phyloP scores from a whole-genome alignment of 2,797 vertebrate genomes.

The Tragelaphus oryx region DNA sequence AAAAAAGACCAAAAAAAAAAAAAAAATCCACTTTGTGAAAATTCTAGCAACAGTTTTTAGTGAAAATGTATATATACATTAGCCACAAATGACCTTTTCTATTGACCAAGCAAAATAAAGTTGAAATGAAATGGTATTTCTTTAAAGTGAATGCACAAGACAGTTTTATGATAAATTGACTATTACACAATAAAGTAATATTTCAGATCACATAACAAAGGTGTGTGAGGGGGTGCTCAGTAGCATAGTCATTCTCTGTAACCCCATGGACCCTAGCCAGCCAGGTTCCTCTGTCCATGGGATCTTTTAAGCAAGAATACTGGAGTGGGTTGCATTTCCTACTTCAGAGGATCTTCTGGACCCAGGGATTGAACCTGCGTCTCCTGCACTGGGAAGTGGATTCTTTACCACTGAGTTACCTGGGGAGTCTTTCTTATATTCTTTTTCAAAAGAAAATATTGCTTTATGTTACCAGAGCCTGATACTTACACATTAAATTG shows the following conservation, averaged over 20 bases:
- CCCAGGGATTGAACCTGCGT: neutral
- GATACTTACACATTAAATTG: neutral
- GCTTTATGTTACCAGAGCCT: conserved; percentile 29
- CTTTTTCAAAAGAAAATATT: conserved; percentile 30
- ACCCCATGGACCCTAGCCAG: neutral
- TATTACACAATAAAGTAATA: conserved; percentile 25
- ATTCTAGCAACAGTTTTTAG: neutral
- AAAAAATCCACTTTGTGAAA: neutral
- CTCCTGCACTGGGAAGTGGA: neutral
- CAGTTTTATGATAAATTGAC: conserved; percentile 41
- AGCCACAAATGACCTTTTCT: neutral
- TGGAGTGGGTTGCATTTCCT: neutral
- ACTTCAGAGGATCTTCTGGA: neutral
- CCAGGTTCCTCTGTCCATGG: neutral
- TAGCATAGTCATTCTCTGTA: neutral
- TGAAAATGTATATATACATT: neutral
- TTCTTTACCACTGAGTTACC: neutral
- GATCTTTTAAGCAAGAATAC: neutral
- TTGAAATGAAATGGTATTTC: neutral
- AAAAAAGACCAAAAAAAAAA: neutral
- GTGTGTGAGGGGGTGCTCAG: neutral
- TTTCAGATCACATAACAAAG: conserved; percentile 18
- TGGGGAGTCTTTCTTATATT: neutral
- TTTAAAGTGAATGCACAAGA: conserved; percentile 39
- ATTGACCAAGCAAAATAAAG: neutral